Base-by-base conservation (phyloP, 2,113 vertebrate genomes). In the Guaruba guarouba region DNA sequence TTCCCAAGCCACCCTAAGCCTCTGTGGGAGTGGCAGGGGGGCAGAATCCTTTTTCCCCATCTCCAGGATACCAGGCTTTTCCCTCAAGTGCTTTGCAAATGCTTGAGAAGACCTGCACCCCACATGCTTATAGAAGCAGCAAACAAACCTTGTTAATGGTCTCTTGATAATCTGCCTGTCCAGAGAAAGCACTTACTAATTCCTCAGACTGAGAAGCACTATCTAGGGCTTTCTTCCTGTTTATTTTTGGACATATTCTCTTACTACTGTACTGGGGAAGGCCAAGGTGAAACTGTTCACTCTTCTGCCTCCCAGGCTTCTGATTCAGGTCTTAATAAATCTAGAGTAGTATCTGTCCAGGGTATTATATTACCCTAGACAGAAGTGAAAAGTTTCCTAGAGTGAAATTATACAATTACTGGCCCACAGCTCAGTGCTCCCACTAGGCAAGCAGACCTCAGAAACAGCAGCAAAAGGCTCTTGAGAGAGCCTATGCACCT, bases 141-240 rank as follows among this genome's bases (percentile, higher is more conserved):
- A 88, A 92, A 89, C 29, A 92, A 91, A 91, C 63, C 43, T 89
- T 79, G 35, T 92, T 95, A 86, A 93, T 69, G 70, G 24, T 62
- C 66, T 76, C 78, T 62, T 91, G 57, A 66, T 91, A 52, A 95
- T 59, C 83, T 91, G 19, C 13, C 6, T 82, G 54, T 41, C 55
- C 31, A 49, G 57, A 62, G n/a, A 89, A 48, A 92, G 67, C 31
- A 43, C 49, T 33, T 82, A 63, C 4, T 74, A 90, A 31, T 74
- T 94, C 63, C 84, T 88, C 2, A 0, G 63, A 54, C 54, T 75
- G 52, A 86, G 77, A 92, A 79, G 52, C 25, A 69, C 19, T 19
- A 79, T 57, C 23, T 59, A 43, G 87, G 82, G n/a, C 63, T 88
- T 92, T 77, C 64, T 92, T 93, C 28, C 51, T 17, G 6, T 88